Evolutionary conservation across 2,888 invertebrate genomes (phyloP).

Genomic region (Camptogramma bilineatum): DNA sequence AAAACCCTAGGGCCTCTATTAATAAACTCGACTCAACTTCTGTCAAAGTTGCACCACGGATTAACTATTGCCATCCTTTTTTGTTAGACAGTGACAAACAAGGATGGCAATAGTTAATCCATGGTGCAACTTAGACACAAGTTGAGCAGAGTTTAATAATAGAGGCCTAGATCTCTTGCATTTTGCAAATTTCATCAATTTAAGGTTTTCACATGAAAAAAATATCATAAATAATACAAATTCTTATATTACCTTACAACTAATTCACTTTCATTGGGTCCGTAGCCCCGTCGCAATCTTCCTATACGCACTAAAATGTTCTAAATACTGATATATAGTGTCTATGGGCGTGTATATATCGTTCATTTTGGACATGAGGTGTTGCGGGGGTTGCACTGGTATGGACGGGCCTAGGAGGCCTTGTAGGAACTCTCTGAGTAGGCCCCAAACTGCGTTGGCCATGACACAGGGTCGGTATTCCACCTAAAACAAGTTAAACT

Average conservation of each 20-base stretch:
- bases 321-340: conserved; percentile 96
- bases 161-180: no score
- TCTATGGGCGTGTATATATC: conserved; percentile 96
- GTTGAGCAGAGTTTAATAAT: no score
- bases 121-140: no score
- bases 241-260: conserved; percentile 5
- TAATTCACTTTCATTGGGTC: conserved; percentile 46
- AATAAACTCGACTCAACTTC: no score
- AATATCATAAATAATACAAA: neutral
- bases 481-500: conserved; percentile 77
- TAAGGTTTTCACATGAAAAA: neutral
- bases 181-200: no score
- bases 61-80: no score
- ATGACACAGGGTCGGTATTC: conserved; percentile 97
- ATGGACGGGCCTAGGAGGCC: conserved; percentile 93
- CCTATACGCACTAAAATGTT: conserved; percentile 95
- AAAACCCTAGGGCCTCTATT: no score
- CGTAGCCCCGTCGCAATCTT: conserved; percentile 87
- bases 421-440: conserved; percentile 96
- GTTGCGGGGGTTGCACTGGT: conserved; percentile 90
- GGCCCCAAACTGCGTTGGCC: conserved; percentile 95
- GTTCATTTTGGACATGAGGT: conserved; percentile 90
- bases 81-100: no score
- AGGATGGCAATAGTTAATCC: no score
- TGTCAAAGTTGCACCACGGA: no score